phyloP scores from a whole-genome alignment of 2,113 vertebrate species.

The Pachyramphus minor region DNA sequence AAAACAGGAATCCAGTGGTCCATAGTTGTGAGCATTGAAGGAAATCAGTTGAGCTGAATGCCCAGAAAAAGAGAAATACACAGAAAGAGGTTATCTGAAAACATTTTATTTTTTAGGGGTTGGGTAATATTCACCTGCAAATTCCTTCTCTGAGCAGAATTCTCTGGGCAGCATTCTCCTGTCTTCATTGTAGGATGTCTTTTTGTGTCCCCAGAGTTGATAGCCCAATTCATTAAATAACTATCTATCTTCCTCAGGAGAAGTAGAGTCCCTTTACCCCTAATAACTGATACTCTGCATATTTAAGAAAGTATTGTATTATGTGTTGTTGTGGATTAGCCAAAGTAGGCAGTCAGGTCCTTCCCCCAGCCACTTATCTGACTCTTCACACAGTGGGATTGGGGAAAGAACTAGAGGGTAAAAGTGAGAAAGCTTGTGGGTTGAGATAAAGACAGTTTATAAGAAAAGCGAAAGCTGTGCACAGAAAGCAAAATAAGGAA shows the following conservation, averaged over 20 bases:
- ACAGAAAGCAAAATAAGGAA: not conserved
- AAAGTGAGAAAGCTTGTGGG: not conserved
- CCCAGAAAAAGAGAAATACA: not conserved
- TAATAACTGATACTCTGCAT: not conserved
- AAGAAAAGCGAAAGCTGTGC: not conserved
- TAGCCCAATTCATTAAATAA: not conserved
- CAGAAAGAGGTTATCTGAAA: not conserved
- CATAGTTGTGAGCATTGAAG: not conserved
- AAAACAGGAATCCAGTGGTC: not conserved
- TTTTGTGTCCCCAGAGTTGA: not conserved
- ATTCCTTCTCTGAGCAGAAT: not conserved
- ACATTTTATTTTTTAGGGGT: not conserved
- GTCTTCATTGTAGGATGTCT: not conserved
- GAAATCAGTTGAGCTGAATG: not conserved
- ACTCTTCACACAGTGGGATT: not conserved
- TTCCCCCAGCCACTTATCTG: rapidly evolving
- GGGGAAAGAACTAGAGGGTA: not conserved
- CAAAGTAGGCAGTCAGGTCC: not conserved
- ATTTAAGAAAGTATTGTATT: not conserved
- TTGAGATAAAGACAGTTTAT: not conserved
- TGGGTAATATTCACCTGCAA: not conserved
- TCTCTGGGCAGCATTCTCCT: not conserved
- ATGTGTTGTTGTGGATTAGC: not conserved
- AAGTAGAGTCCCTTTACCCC: not conserved
- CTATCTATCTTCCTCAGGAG: not conserved